A percentile compares a stretch with the other conserved stretches of the same genome.
Evolutionary conservation across 2,888 invertebrate genomes (phyloP).

Genomic region (Drosophila neonasuta): DNA sequence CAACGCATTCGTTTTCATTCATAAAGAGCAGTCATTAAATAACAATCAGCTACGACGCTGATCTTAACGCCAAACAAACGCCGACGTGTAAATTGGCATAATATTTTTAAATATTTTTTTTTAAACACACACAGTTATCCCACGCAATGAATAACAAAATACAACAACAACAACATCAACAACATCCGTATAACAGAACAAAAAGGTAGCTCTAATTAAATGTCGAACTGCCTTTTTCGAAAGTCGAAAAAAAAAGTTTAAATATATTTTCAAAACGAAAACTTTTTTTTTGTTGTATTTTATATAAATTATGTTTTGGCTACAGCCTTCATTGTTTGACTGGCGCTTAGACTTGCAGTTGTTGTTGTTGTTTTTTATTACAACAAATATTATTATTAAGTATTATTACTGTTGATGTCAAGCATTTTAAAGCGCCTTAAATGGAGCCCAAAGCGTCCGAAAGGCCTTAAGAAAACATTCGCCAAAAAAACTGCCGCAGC

Average conservation of each 20-base stretch:
- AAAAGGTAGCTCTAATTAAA: slow-evolving; percentile 70
- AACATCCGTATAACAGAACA: slow-evolving; percentile 14
- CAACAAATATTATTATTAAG: slow-evolving; percentile 25
- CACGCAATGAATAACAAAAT: slow-evolving; percentile 31
- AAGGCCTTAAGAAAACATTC: slow-evolving; percentile 69
- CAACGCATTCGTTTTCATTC: slow-evolving; percentile 58
- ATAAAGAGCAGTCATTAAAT: slow-evolving; percentile 73
- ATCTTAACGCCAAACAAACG: slow-evolving; percentile 71
- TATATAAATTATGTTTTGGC: slow-evolving; percentile 27
- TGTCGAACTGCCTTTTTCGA: slow-evolving; percentile 55
- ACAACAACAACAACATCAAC: slow-evolving; percentile 9
- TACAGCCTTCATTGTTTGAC: slow-evolving; percentile 51
- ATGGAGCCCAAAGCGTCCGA: slow-evolving; percentile 25
- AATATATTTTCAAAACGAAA: slow-evolving; percentile 33
- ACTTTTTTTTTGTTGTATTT: slow-evolving; percentile 6
- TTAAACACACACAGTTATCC: slow-evolving; percentile 36
- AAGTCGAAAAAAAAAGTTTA: slow-evolving; percentile 39
- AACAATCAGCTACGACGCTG: slow-evolving; percentile 70
- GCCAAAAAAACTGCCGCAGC: slow-evolving; percentile 51
- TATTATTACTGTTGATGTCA: slow-evolving; percentile 46
- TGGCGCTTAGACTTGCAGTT: slow-evolving; percentile 48
- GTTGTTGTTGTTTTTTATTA: slow-evolving; percentile 26
- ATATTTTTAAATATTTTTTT: slow-evolving; percentile 60
- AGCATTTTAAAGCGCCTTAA: slow-evolving; percentile 64
- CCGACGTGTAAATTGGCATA: slow-evolving; percentile 68